Evolutionary conservation across 2,113 vertebrate genomes (phyloP).

Genomic region (Lates calcarifer): DNA sequence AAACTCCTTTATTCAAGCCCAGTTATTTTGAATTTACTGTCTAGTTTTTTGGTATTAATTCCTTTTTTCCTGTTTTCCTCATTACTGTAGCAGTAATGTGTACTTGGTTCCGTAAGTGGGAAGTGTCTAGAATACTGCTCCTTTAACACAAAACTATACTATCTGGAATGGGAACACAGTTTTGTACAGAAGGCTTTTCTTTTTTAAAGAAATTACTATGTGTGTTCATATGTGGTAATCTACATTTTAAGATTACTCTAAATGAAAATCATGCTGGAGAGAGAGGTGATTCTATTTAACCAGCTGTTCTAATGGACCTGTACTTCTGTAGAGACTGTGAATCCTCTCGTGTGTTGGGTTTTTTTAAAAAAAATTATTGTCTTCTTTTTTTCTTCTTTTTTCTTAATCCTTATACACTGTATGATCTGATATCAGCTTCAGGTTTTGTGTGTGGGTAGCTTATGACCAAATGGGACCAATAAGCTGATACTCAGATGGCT

Average conservation of each 20-base stretch:
- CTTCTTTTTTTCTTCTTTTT: background rate
- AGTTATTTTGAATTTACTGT: background rate
- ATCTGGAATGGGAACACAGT: slow-evolving; percentile 23
- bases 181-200: slow-evolving; percentile 41
- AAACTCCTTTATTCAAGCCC: slow-evolving; percentile 5
- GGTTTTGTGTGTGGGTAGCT: background rate
- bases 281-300: slow-evolving; percentile 39
- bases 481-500: background rate
- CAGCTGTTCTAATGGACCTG: slow-evolving; percentile 19
- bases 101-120: background rate
- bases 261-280: slow-evolving; percentile 66
- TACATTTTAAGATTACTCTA: slow-evolving; percentile 29
- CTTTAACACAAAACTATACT: slow-evolving; percentile 35
- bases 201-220: slow-evolving; percentile 42
- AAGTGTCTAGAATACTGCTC: background rate
- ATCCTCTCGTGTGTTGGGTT: slow-evolving; percentile 29
- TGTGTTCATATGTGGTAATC: slow-evolving; percentile 9
- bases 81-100: slow-evolving; percentile 7
- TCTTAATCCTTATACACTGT: slow-evolving; percentile 17
- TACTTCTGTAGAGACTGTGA: slow-evolving; percentile 54
- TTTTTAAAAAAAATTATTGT: slow-evolving; percentile 21
- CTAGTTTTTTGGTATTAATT: slow-evolving; percentile 5
- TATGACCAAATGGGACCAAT: slow-evolving; percentile 37
- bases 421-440: slow-evolving; percentile 9
- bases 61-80: slow-evolving; percentile 10